Conservation (phyloP, 1,140 invertebrate species). For the Cecropterus lyciades region DNA sequence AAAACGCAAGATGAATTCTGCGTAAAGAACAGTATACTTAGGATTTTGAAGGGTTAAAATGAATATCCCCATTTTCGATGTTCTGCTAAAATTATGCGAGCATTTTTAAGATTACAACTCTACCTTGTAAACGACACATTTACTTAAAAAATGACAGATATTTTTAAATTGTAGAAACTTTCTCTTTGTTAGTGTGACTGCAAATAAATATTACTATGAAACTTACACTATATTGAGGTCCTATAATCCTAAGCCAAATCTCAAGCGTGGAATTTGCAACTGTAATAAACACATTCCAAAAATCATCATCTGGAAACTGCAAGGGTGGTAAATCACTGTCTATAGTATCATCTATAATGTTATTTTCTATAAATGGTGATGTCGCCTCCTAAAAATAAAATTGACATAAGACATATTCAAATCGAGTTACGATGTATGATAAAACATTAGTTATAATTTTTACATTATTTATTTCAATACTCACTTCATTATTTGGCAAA, state of each 20-base stretch:
- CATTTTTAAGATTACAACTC: no score
- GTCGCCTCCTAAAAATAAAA: conserved; percentile 31
- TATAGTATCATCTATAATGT: conserved; percentile 52
- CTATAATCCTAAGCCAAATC: conserved; percentile 84
- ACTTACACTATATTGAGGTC: conserved; percentile 84
- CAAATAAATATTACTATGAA: neutral
- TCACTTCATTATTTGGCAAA: conserved; percentile 72
- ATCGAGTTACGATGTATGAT: no score
- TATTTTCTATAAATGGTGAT: conserved; percentile 43
- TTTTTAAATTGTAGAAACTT: no score
- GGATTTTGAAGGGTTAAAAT: no score
- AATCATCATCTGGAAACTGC: conserved; percentile 79
- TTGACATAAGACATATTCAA: no score
- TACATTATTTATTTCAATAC: conserved; percentile 33
- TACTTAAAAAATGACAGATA: conserved; percentile 1
- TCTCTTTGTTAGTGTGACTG: no score
- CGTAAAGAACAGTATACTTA: no score
- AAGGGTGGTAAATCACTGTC: conserved; percentile 75
- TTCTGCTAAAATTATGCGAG: no score
- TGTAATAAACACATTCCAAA: conserved; percentile 85
- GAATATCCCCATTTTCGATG: no score
- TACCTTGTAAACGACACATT: no score
- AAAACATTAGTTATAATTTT: no score
- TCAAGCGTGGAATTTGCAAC: conserved; percentile 81
- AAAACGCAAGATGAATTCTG: no score